These are phyloP conservation scores for Eupithecia pulchellata DNA, from an alignment of 2,888 invertebrate genomes.

Conservation along the genomic window DNA sequence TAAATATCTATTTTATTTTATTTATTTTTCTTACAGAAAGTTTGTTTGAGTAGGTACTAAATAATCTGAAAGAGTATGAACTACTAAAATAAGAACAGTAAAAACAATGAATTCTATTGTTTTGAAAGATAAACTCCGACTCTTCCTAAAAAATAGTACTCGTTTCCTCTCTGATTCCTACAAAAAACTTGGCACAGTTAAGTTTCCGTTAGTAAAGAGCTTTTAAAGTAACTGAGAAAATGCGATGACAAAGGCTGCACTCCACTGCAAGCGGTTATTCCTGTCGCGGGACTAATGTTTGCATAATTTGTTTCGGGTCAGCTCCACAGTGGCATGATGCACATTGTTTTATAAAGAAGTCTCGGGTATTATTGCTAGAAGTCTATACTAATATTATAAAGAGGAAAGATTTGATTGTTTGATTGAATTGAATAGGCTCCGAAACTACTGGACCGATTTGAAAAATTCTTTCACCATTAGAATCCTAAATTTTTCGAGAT, in stretches of 20 bases:
- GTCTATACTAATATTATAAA: not conserved
- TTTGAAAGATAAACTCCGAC: not conserved
- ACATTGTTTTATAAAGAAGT: not conserved
- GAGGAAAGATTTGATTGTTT: too few relatives aligned
- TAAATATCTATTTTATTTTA: too few relatives aligned
- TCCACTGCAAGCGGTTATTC: not conserved
- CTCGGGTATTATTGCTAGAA: not conserved
- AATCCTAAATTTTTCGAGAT: too few relatives aligned
- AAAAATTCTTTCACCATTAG: too few relatives aligned
- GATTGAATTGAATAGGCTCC: too few relatives aligned
- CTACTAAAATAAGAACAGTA: not conserved
- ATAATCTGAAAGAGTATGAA: not conserved
- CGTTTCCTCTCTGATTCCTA: conserved; percentile 4
- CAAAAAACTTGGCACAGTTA: conserved; percentile 26
- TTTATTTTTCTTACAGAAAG: not conserved
- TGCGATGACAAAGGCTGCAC: not conserved
- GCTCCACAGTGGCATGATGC: not conserved
- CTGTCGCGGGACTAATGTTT: conserved; percentile 3
- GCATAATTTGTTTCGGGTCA: conserved; percentile 5
- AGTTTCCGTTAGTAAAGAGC: conserved; percentile 27
- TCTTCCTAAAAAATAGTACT: not conserved
- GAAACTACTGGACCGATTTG: too few relatives aligned
- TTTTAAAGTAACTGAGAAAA: conserved; percentile 31
- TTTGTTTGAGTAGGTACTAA: too few relatives aligned
- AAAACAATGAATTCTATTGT: not conserved